phyloP scores from a whole-genome alignment of 1,140 invertebrate species.

The Dreissena polymorpha region DNA sequence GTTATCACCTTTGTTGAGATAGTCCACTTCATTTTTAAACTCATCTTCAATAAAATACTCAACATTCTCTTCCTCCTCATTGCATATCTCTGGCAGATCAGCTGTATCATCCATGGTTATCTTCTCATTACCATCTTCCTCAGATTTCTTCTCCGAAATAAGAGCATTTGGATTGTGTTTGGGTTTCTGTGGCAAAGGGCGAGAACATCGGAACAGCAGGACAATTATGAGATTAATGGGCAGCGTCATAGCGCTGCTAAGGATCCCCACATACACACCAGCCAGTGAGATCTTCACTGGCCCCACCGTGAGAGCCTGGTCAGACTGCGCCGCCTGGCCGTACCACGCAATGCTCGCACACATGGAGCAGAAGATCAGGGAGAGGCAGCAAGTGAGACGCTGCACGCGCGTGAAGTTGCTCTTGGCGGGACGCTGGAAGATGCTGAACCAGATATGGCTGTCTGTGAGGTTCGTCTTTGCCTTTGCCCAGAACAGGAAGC shows the following conservation, averaged over 20 bases:
- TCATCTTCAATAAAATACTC: constrained; percentile 40
- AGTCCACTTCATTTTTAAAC: constrained; percentile 22
- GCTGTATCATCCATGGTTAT: not conserved
- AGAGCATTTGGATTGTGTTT: constrained; percentile 32
- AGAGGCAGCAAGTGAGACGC: constrained; percentile 68
- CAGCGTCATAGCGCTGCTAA: constrained; percentile 57
- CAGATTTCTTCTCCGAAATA: constrained; percentile 9
- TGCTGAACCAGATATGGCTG: constrained; percentile 71
- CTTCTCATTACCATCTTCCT: constrained; percentile 9
- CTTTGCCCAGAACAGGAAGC: constrained; percentile 67
- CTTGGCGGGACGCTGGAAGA: constrained; percentile 66
- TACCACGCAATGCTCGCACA: constrained; percentile 67
- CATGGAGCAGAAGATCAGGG: constrained; percentile 71
- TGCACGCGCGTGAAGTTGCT: constrained; percentile 70
- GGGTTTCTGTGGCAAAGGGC: constrained; percentile 37
- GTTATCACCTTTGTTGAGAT: constrained; percentile 9
- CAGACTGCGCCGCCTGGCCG: constrained; percentile 27
- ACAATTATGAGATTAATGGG: constrained; percentile 67
- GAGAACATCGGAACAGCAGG: constrained; percentile 61
- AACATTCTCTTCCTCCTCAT: not conserved
- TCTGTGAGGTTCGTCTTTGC: constrained; percentile 65
- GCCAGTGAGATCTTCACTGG: constrained; percentile 57
- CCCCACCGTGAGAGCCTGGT: constrained; percentile 54
- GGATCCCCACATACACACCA: constrained; percentile 60
- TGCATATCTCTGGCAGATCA: not conserved